Evolutionary conservation across 2,113 vertebrate genomes (phyloP), one percentile per base, ranked within the genome.

Genomic region (Cyanoramphus novaezelandiae): DNA sequence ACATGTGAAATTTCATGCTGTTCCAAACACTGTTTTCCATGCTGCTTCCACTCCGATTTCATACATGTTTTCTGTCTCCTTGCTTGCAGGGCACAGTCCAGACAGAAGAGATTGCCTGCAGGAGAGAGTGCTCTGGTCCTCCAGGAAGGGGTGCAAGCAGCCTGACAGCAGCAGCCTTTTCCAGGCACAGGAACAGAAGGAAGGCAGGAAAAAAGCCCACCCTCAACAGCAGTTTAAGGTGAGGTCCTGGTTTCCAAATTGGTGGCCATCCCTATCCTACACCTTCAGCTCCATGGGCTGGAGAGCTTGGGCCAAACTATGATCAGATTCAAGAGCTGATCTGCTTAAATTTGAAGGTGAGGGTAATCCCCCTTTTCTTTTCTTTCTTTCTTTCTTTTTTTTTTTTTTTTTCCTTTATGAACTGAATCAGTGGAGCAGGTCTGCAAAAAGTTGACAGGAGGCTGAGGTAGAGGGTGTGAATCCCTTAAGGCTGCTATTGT

Each of bases 401-500:
- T 10, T 1, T 28, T 21, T 17, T 7, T 5, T 5, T 5, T 46
- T 16, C 15, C 24, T 24, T 39, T 20, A 65, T 50, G 27, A 88
- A 70, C 35, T 29, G 55, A 78, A 87, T 91, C 69, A 39, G 49
- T 55, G 47, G 86, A 71, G 43, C 65, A 95, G 74, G 89, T 89
- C 89, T 84, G 29, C 59, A 84, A 81, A 75, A 70, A 59, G 41
- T 84, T 92, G 86, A 39, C 86, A 84, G 70, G 60, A 92, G 77
- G 60, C 69, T 91, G 69, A 88, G 74, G 86, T 93, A 84, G 72
- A 92, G 86, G 91, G 91, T 96, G 95, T 96, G 94, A 97, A 89
- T 75, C 81, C 86, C 86, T 83, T 41, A 71, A 93, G 94, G 93
- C 81, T 92, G 70, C 86, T 82, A 4, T 91, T 93, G 93, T 91